phyloP scores from a whole-genome alignment of 1,140 invertebrate genomes.

The Geopemphigus sp. region DNA sequence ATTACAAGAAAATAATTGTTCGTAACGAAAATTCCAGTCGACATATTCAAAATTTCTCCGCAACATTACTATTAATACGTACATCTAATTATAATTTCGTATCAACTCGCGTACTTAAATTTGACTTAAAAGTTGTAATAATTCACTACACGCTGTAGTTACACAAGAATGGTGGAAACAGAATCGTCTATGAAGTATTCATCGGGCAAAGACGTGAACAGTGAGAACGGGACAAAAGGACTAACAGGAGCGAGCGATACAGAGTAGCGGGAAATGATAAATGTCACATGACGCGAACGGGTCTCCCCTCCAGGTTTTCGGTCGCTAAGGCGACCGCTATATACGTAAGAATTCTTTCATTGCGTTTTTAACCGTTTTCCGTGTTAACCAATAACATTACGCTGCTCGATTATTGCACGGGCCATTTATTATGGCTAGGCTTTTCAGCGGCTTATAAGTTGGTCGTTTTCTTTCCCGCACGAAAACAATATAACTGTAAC shows the following conservation, averaged over 20 bases:
- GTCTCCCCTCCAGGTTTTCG: not conserved
- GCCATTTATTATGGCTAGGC: slow-evolving; percentile 26
- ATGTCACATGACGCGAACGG: not conserved
- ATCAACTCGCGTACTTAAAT: not conserved
- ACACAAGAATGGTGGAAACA: not conserved
- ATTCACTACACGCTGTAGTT: not conserved
- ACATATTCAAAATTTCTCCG: no score
- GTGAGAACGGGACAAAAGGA: not conserved
- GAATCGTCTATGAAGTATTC: not conserved
- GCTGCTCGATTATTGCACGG: slow-evolving; percentile 13
- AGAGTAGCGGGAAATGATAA: not conserved
- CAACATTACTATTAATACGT: no score
- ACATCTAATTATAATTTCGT: no score
- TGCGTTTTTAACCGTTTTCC: slow-evolving; percentile 3
- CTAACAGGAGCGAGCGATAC: not conserved
- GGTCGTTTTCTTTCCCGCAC: not conserved
- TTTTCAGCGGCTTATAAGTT: slow-evolving; percentile 31
- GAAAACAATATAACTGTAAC: slow-evolving; percentile 4
- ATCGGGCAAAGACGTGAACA: not conserved
- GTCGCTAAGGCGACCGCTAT: slow-evolving; percentile 21
- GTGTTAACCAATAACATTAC: slow-evolving; percentile 20
- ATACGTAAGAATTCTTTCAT: slow-evolving; percentile 4
- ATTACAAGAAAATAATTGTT: not conserved
- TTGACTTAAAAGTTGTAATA: not conserved
- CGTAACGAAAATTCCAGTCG: no score